phyloP scores from a whole-genome alignment of 2,113 vertebrate genomes.

The Leiothrix lutea region DNA sequence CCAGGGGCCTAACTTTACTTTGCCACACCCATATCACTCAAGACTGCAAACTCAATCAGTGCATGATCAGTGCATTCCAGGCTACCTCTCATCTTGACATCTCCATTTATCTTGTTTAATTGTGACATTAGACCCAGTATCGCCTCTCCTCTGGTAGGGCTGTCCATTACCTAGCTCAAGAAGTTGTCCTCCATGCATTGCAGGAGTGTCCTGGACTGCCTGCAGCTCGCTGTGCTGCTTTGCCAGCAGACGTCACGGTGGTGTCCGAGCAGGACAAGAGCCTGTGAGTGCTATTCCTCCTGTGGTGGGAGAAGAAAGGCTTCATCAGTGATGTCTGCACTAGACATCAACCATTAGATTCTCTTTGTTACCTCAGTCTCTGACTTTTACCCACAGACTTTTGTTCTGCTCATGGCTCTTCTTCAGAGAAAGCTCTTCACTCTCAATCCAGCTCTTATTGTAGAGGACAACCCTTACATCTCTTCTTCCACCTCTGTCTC shows the following conservation, averaged over 20 bases:
- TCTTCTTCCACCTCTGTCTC: background rate
- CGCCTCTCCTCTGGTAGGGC: accelerated
- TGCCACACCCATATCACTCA: background rate
- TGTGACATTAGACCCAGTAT: background rate
- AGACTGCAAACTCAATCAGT: background rate
- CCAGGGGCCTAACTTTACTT: background rate
- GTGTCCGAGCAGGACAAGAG: background rate
- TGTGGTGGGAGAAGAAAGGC: background rate
- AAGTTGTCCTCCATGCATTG: background rate
- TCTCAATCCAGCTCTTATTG: background rate
- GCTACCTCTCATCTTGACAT: background rate
- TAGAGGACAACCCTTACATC: background rate
- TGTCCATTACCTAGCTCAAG: background rate
- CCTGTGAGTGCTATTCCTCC: accelerated
- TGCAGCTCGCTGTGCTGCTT: background rate
- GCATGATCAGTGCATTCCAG: background rate
- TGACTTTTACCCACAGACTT: background rate
- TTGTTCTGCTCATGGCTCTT: background rate
- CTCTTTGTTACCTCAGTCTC: background rate
- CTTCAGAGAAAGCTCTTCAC: background rate
- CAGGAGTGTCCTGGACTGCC: background rate
- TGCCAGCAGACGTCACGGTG: accelerated
- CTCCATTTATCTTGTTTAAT: background rate
- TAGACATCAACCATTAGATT: background rate
- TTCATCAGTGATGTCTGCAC: background rate